Evolutionary conservation across 2,113 vertebrate genomes (phyloP).

Genomic region (Caranx ignobilis): DNA sequence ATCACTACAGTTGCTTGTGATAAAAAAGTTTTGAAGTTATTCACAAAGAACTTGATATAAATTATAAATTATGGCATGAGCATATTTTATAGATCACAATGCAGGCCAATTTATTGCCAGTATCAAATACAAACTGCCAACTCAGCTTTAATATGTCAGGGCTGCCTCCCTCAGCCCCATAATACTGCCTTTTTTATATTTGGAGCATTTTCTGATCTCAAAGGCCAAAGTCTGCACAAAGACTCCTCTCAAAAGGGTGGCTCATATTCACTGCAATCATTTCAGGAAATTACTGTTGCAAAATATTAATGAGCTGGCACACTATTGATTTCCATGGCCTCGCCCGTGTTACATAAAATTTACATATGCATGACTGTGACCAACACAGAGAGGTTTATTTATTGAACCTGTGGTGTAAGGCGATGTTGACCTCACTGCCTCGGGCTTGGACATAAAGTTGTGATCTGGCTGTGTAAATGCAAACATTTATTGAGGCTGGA

Average conservation of each 20-base stretch:
- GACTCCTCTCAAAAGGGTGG: conserved; percentile 19
- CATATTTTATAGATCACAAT: conserved; percentile 11
- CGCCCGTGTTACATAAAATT: conserved; percentile 31
- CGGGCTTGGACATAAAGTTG: neutral
- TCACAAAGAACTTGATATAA: neutral
- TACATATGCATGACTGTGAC: conserved; percentile 7
- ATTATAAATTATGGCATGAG: conserved; percentile 7
- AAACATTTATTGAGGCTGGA: neutral
- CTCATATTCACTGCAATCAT: conserved; percentile 5
- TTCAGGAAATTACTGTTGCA: conserved; percentile 1
- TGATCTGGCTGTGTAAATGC: neutral
- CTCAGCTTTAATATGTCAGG: conserved; percentile 33
- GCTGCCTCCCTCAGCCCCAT: conserved; percentile 16
- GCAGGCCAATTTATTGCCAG: conserved; percentile 17
- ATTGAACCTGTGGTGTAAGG: conserved; percentile 2
- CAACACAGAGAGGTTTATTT: conserved; percentile 32
- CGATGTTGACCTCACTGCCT: neutral
- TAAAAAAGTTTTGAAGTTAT: neutral
- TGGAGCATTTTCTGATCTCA: conserved; percentile 24
- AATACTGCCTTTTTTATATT: conserved; percentile 27
- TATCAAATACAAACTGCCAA: conserved; percentile 24
- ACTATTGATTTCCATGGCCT: neutral
- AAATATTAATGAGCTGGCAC: conserved; percentile 29
- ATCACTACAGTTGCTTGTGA: neutral
- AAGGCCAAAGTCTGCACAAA: conserved; percentile 21